Base-by-base conservation (phyloP, 2,888 invertebrate genomes). In the Limnephilus marmoratus region DNA sequence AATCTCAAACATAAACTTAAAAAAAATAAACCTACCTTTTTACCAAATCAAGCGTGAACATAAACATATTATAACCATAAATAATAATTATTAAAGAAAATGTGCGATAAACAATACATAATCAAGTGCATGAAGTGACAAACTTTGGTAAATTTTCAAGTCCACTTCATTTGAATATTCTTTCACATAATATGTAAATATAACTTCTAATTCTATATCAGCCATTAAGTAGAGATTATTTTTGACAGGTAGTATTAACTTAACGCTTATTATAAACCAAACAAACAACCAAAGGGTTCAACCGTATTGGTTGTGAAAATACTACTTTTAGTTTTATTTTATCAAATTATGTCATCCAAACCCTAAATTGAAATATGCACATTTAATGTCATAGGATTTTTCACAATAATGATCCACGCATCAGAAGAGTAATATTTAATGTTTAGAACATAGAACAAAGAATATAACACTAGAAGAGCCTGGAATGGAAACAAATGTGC, bases 11-110 rank as follows among this genome's bases (percentile, higher is more conserved):
- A 24, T 68, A 68, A 68, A 68, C 53, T 68, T 68, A 68, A 68
- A 68, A 68, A 68, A 68, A 68, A 68, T 68, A 68, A 68, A 68
- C 68, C 68, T n/a, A 68, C 68, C 68, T 68, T 68, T 68, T 68
- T 68, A 68, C 68, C 68, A 68, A 24, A 68, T 68, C 68, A 68
- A 68, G 68, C 68, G 68, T 68, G 68, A 68, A 68, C 24, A 24
- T 68, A 24, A 68, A 68, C 9, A 68, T 68, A n/a, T 68, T 68
- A 68, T 68, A 68, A 68, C n/a, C 68, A 68, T 68, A 68, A 68
- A 68, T 68, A 68, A 68, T 7, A 68, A 68, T 68, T n/a, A 68
- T 68, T 68, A n/a, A 68, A 68, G n/a, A 68, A 68, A 68, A 68
- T 68, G 68, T 68, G 68, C 24, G n/a, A 68, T n/a, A 68, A 68